Conservation (phyloP, 2,888 invertebrate species). For the Temnothorax rugatulus region DNA sequence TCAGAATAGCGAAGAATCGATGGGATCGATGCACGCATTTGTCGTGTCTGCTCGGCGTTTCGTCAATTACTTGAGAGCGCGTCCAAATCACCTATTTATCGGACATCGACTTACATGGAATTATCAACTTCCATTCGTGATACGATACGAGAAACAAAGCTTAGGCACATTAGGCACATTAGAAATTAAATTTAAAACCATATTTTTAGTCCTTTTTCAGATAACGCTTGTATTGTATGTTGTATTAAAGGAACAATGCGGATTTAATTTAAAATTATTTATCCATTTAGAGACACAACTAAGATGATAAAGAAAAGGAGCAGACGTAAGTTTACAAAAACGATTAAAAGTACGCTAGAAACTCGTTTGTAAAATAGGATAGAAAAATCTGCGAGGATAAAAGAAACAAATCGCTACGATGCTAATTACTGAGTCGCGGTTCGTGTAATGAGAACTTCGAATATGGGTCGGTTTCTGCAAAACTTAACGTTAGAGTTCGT, state of each 20-base stretch:
- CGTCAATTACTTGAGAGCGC: slow-evolving; percentile 41
- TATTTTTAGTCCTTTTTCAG: not conserved
- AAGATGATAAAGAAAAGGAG: not conserved
- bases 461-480: slow-evolving; percentile 42
- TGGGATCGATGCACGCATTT: slow-evolving; percentile 19
- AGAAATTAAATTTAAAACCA: not conserved
- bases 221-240: not conserved
- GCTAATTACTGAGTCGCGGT: slow-evolving; percentile 21
- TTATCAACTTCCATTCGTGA: slow-evolving; percentile 17
- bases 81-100: slow-evolving; percentile 43
- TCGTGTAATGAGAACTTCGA: slow-evolving; percentile 40
- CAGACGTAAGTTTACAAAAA: not conserved
- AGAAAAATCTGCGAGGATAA: slow-evolving; percentile 16
- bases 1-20: slow-evolving; percentile 31
- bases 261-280: slow-evolving; percentile 11
- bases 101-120: slow-evolving; percentile 2
- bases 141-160: not conserved
- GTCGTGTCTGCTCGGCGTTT: slow-evolving; percentile 33
- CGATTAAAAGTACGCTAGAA: not conserved
- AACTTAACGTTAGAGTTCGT: slow-evolving; percentile 48
- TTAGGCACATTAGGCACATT: not conserved
- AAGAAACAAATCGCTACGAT: slow-evolving; percentile 25
- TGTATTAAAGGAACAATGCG: not conserved
- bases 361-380: not conserved
- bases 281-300: not conserved